Percentiles rank a stretch among this genome's conserved stretches.
These are phyloP conservation scores for Nycticryphes semicollaris DNA, from an alignment of 2,113 vertebrate genomes.

Conservation along the genomic window DNA sequence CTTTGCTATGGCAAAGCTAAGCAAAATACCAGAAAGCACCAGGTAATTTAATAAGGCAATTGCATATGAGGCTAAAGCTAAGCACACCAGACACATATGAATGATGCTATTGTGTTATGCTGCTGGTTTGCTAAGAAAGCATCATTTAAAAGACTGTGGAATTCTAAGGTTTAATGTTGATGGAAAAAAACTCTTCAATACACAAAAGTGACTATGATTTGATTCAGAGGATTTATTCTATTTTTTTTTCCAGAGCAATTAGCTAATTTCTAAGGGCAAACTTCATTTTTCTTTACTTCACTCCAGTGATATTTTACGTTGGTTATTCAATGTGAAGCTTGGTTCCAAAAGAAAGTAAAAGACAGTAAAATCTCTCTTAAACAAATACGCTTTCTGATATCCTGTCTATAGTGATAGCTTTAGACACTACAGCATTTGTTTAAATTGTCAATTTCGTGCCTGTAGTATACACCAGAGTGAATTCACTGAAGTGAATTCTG, in stretches of 20 bases:
- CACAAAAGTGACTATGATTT: background rate
- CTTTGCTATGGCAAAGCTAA: background rate
- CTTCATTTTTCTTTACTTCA: background rate
- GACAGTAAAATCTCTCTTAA: background rate
- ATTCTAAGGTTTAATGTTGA: background rate
- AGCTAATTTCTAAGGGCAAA: background rate
- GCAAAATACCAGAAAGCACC: slow-evolving; percentile 21
- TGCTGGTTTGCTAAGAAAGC: background rate
- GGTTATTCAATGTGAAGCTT: background rate
- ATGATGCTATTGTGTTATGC: slow-evolving; percentile 27
- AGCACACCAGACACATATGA: background rate
- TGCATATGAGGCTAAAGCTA: background rate
- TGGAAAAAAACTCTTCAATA: background rate
- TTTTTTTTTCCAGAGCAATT: background rate
- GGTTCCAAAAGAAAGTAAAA: background rate
- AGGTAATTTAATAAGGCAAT: slow-evolving; percentile 58
- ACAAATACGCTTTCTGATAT: background rate
- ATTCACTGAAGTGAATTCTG: background rate
- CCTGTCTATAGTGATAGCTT: background rate
- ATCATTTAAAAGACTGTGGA: background rate
- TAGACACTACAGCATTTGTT: background rate
- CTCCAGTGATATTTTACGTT: background rate
- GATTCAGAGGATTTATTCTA: background rate
- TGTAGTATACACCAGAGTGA: background rate
- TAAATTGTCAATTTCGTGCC: background rate